phyloP scores from a whole-genome alignment of 2,797 vertebrate species.

The Pipistrellus kuhlii region DNA sequence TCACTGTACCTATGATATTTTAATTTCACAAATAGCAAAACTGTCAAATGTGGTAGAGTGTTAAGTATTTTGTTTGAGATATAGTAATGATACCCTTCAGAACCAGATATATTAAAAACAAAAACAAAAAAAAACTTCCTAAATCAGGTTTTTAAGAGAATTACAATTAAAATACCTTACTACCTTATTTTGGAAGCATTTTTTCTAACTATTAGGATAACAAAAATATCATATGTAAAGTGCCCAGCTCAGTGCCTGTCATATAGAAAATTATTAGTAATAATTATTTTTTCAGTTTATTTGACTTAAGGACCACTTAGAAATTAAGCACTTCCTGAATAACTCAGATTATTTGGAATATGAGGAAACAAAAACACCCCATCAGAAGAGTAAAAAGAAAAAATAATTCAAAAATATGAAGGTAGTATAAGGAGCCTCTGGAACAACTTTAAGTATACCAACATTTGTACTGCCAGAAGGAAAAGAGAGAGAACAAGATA shows the following conservation, averaged over 20 bases:
- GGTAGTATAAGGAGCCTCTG: too few relatives aligned
- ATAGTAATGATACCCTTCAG: background rate
- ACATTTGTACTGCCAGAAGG: too few relatives aligned
- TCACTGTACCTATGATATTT: background rate
- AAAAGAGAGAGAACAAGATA: too few relatives aligned
- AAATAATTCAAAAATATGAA: too few relatives aligned
- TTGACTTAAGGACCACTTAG: background rate
- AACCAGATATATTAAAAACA: background rate
- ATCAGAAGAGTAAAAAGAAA: too few relatives aligned
- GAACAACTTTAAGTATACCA: too few relatives aligned
- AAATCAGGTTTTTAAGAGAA: constrained; percentile 45
- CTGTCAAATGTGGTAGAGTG: background rate
- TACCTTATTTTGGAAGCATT: constrained; percentile 47
- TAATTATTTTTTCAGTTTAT: constrained; percentile 32
- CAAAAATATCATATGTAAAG: background rate
- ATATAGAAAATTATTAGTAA: background rate
- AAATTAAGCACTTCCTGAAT: too few relatives aligned
- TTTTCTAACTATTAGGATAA: constrained; percentile 48
- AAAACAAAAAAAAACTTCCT: background rate
- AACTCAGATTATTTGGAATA: too few relatives aligned
- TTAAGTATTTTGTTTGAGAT: background rate
- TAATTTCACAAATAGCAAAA: background rate
- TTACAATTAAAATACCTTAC: constrained; percentile 19
- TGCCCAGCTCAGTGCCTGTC: background rate
- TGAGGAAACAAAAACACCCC: too few relatives aligned